Percentiles rank a stretch among this genome's conserved stretches.
Evolutionary conservation across 2,113 vertebrate genomes (phyloP).

Genomic region (Chelonoidis abingdonii): DNA sequence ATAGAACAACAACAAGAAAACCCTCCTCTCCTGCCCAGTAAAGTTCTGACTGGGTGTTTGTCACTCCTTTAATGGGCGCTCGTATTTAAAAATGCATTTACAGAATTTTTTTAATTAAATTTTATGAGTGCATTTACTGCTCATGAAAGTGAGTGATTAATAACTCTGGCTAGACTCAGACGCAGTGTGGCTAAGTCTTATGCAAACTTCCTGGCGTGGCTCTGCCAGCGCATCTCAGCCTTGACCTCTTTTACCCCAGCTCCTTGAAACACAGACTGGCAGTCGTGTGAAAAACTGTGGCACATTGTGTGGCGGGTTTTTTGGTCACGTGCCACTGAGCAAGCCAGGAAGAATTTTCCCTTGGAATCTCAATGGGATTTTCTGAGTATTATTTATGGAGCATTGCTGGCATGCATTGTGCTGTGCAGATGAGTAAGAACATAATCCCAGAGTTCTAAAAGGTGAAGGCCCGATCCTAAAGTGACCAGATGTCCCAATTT

Average conservation of each 20-base stretch:
- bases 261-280: constrained; percentile 13
- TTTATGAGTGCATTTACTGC: constrained; percentile 52
- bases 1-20: background rate
- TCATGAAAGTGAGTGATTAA: constrained; percentile 48
- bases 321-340: background rate
- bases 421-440: background rate
- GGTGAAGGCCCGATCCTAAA: background rate
- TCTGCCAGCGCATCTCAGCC: constrained; percentile 50
- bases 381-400: background rate
- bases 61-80: constrained; percentile 19
- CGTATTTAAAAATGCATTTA: constrained; percentile 48
- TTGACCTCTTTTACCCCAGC: constrained; percentile 32
- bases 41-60: constrained; percentile 7
- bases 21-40: background rate
- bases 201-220: constrained; percentile 2
- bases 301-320: background rate
- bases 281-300: background rate
- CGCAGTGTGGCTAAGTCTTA: background rate
- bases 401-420: background rate
- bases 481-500: too few relatives aligned
- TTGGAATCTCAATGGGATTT: background rate
- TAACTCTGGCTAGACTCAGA: background rate
- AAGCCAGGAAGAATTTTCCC: background rate
- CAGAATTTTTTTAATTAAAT: constrained; percentile 60
- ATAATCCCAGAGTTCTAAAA: background rate